Percentiles rank a stretch among this genome's conserved stretches.
Conservation (phyloP, 2,888 invertebrate genomes). For the Camptogramma bilineatum region DNA sequence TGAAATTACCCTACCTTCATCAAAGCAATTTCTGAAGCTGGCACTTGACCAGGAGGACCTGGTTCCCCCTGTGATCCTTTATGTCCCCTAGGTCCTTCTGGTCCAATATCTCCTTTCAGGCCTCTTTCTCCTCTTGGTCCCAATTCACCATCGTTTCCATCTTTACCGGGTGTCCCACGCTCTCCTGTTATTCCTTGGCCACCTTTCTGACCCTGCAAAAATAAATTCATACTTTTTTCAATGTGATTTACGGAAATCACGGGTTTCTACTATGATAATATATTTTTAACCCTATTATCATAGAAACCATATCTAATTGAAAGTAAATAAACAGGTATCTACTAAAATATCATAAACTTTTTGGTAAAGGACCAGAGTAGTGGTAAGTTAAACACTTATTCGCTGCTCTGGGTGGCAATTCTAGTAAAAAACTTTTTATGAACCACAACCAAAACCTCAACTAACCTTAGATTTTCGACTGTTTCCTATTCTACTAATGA, state of each 20-base stretch:
- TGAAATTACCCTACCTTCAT: conserved; percentile 52
- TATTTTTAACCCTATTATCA: too few relatives aligned
- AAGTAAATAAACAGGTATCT: background rate
- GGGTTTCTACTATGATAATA: too few relatives aligned
- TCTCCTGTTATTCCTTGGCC: conserved; percentile 84
- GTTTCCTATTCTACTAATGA: too few relatives aligned
- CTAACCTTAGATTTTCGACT: too few relatives aligned
- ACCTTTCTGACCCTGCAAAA: conserved; percentile 87
- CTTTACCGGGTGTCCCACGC: conserved; percentile 48
- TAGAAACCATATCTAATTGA: background rate
- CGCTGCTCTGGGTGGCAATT: too few relatives aligned
- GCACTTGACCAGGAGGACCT: conserved; percentile 53
- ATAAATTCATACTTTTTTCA: background rate
- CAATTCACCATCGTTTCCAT: conserved; percentile 63
- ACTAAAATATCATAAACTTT: too few relatives aligned
- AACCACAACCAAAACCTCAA: too few relatives aligned
- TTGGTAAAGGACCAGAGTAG: too few relatives aligned
- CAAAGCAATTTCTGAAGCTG: conserved; percentile 48
- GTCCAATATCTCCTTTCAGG: conserved; percentile 80
- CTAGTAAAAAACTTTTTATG: too few relatives aligned
- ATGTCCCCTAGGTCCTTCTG: conserved; percentile 53
- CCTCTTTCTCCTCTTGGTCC: conserved; percentile 89
- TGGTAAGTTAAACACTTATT: too few relatives aligned
- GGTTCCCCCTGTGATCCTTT: conserved; percentile 87
- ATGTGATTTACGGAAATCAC: too few relatives aligned